phyloP scores from a whole-genome alignment of 2,113 vertebrate genomes.

The Chaenogobius annularis region DNA sequence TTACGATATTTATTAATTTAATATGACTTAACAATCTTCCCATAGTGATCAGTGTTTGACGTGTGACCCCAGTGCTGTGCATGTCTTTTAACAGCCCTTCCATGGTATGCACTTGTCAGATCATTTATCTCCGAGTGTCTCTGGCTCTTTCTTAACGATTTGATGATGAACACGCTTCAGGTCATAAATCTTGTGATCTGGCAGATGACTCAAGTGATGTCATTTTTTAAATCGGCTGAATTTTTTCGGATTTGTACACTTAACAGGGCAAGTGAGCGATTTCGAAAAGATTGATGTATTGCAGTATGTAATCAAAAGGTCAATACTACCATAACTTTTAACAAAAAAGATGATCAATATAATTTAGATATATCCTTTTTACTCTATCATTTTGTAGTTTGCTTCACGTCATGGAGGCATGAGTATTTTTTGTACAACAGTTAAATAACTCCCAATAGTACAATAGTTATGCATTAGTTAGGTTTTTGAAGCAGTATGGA shows the following conservation, averaged over 20 bases:
- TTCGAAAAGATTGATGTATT: constrained; percentile 1
- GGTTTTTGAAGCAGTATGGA: too few species aligned
- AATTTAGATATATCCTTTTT: neutral
- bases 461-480: too few species aligned
- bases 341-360: neutral
- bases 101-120: constrained; percentile 41
- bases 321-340: neutral
- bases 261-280: constrained; percentile 14
- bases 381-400: neutral
- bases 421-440: too few species aligned
- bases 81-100: constrained; percentile 53
- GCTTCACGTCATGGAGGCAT: too few species aligned
- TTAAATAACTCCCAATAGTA: too few species aligned
- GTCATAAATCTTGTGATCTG: constrained; percentile 42
- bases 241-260: neutral
- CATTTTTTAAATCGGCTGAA: constrained; percentile 36
- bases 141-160: constrained; percentile 37
- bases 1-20: constrained; percentile 71
- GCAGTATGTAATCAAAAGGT: neutral
- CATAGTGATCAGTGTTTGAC: constrained; percentile 53
- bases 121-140: constrained; percentile 52
- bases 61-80: constrained; percentile 55
- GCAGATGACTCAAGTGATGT: constrained; percentile 46
- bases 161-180: constrained; percentile 37
- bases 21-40: constrained; percentile 62